Conservation (phyloP, 2,797 vertebrate species). For the Megalops cyprinoides region DNA sequence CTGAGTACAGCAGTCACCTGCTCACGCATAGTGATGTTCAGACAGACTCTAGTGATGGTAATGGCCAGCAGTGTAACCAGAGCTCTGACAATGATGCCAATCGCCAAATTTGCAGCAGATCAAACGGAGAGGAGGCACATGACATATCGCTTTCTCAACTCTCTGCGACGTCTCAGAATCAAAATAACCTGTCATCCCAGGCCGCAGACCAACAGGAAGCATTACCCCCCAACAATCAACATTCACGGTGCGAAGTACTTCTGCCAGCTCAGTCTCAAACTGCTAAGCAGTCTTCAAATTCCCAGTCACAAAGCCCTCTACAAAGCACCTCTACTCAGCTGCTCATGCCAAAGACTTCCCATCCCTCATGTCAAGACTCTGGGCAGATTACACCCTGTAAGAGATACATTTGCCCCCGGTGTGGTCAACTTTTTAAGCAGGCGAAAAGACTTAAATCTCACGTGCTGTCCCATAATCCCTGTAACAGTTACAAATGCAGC, state of each 20-base stretch:
- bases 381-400: not conserved
- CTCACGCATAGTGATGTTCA: constrained; percentile 43
- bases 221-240: not conserved
- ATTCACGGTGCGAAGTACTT: not conserved
- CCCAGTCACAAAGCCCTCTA: not conserved
- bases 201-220: constrained; percentile 13
- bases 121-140: constrained; percentile 52
- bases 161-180: constrained; percentile 23
- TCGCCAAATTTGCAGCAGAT: constrained; percentile 50
- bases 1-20: constrained; percentile 56
- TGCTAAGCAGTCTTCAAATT: not conserved
- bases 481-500: constrained; percentile 41
- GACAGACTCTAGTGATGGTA: constrained; percentile 41
- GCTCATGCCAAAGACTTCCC: not conserved
- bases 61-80: constrained; percentile 48
- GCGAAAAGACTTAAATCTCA: constrained; percentile 19
- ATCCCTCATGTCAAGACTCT: not conserved
- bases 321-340: not conserved
- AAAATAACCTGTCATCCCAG: not conserved
- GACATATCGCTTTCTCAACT: constrained; percentile 36
- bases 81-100: constrained; percentile 38
- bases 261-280: not conserved
- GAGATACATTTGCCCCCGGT: not conserved
- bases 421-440: not conserved
- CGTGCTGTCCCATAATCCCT: constrained; percentile 35